These are phyloP conservation scores for Platyura marginata DNA, from an alignment of 1,140 invertebrate species.

Conservation along the genomic window DNA sequence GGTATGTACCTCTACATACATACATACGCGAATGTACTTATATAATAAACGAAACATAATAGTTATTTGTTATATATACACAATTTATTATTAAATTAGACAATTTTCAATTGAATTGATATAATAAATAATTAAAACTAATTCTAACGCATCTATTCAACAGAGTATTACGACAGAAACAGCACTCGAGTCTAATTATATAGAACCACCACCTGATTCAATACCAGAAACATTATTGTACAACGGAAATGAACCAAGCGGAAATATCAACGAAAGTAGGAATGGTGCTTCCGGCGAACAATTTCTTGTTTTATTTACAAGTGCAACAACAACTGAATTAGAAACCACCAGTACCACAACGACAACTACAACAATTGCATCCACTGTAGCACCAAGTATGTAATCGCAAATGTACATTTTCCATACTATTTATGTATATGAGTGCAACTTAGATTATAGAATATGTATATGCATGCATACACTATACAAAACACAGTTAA, in stretches of 20 bases:
- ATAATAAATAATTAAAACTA: too few relatives aligned
- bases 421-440: too few relatives aligned
- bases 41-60: too few relatives aligned
- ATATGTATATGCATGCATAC: too few relatives aligned
- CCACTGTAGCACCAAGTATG: slow-evolving; percentile 49
- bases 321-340: slow-evolving; percentile 31
- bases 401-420: too few relatives aligned
- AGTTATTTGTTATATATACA: too few relatives aligned
- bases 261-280: slow-evolving; percentile 14
- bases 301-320: slow-evolving; percentile 11
- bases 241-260: slow-evolving; percentile 23
- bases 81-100: too few relatives aligned
- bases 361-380: slow-evolving; percentile 38
- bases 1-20: too few relatives aligned
- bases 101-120: too few relatives aligned
- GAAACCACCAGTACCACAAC: slow-evolving; percentile 32
- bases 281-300: slow-evolving; percentile 8
- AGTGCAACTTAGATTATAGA: too few relatives aligned
- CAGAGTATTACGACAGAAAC: slow-evolving; percentile 6
- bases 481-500: too few relatives aligned
- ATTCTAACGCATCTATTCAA: slow-evolving; percentile 3
- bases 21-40: too few relatives aligned
- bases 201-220: slow-evolving; percentile 20
- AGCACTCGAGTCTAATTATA: slow-evolving; percentile 24
- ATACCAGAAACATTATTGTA: slow-evolving; percentile 14